Evolutionary conservation across 2,797 vertebrate genomes (phyloP).

Genomic region (Amblyraja radiata): DNA sequence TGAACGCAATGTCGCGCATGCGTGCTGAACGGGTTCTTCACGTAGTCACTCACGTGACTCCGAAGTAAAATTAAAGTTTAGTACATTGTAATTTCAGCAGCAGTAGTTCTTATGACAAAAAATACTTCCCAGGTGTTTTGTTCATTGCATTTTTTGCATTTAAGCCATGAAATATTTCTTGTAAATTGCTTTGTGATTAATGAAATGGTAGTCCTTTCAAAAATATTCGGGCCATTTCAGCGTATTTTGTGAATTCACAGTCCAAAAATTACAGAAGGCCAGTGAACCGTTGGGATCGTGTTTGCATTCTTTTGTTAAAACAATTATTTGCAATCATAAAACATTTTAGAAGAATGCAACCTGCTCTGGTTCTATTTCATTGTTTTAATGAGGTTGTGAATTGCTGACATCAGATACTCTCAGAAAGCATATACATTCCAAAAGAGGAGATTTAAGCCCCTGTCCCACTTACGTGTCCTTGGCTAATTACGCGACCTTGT

Average conservation of each 20-base stretch:
- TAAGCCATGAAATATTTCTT: no score
- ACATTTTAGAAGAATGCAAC: not conserved
- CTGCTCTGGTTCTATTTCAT: not conserved
- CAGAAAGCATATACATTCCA: not conserved
- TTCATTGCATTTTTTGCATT: no score
- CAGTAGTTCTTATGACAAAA: no score
- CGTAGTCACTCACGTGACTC: no score
- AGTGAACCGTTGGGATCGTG: no score
- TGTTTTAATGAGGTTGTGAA: not conserved
- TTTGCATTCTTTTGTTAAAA: not conserved
- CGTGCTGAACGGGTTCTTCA: no score
- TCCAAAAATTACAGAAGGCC: not conserved
- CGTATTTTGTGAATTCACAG: not conserved
- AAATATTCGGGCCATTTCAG: not conserved
- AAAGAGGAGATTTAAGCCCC: not conserved
- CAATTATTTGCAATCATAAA: not conserved
- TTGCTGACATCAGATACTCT: not conserved
- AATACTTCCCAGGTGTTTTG: no score
- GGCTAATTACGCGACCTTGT: no score
- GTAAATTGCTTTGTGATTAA: not conserved
- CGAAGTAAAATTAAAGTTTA: no score
- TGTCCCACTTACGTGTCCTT: no score
- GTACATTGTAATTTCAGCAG: no score
- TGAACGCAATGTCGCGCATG: no score
- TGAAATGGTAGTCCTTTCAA: not conserved